phyloP scores from a whole-genome alignment of 2,113 vertebrate species.

The Galeopterus variegatus region DNA sequence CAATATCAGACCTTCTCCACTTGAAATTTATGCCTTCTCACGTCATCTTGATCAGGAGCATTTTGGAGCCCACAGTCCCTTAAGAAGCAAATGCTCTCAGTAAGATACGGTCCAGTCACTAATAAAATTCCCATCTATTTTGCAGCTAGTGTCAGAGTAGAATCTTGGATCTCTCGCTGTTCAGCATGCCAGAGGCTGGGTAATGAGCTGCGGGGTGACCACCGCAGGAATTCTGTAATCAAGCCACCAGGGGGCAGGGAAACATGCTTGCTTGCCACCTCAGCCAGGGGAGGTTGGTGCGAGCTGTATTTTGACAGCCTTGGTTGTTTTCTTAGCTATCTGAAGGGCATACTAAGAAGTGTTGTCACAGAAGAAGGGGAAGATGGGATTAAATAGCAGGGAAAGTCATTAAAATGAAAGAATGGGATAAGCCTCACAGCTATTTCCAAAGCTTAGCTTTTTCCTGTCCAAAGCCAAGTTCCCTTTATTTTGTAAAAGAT shows the following conservation, averaged over 20 bases:
- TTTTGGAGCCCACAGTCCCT: not conserved
- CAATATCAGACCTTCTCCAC: not conserved
- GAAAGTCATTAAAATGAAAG: conserved; percentile 79
- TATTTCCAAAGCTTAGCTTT: conserved; percentile 71
- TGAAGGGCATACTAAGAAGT: conserved; percentile 74
- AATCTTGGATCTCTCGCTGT: not conserved
- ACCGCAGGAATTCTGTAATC: conserved; percentile 70
- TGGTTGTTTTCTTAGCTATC: conserved; percentile 74
- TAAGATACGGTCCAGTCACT: not conserved
- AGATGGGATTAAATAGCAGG: conserved; percentile 67
- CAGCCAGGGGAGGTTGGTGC: not conserved
- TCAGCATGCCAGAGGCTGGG: not conserved
- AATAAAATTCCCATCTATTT: not conserved
- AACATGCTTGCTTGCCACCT: not conserved
- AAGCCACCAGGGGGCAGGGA: conserved; percentile 72
- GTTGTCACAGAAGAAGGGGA: conserved; percentile 57
- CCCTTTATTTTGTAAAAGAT: conserved; percentile 75
- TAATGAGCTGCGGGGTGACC: not conserved
- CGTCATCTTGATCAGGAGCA: not conserved
- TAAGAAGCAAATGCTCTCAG: not conserved
- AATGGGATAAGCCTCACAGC: conserved; percentile 74
- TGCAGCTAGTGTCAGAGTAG: not conserved
- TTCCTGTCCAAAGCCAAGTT: conserved; percentile 60
- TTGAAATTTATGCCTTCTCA: not conserved
- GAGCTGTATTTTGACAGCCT: conserved; percentile 62